A percentile compares a stretch with the other conserved stretches of the same genome.
Conservation (phyloP, 2,888 invertebrate species). For the Andricus quercusramuli region DNA sequence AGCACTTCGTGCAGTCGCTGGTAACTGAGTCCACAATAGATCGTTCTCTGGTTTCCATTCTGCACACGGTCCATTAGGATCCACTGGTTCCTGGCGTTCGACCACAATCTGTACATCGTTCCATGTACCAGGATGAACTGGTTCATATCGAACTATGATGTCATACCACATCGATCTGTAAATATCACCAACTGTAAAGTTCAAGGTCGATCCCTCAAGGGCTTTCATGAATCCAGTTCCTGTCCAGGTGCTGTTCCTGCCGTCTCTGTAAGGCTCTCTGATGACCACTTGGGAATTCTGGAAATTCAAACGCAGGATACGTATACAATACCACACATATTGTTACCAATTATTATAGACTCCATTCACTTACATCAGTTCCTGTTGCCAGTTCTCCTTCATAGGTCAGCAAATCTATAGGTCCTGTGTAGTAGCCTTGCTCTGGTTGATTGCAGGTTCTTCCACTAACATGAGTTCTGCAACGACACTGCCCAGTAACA, state of each 20-base stretch:
- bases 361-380: slow-evolving; percentile 80
- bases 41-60: slow-evolving; percentile 89
- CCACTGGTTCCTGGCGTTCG: slow-evolving; percentile 86
- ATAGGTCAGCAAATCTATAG: slow-evolving; percentile 91
- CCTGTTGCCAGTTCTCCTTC: slow-evolving; percentile 91
- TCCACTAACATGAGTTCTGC: slow-evolving; percentile 89
- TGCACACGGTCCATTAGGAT: slow-evolving; percentile 91
- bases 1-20: slow-evolving; percentile 86
- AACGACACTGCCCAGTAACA: slow-evolving; percentile 93
- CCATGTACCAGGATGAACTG: slow-evolving; percentile 88
- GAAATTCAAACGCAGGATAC: slow-evolving; percentile 12
- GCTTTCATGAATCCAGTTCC: slow-evolving; percentile 95
- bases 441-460: slow-evolving; percentile 93
- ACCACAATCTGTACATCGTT: slow-evolving; percentile 92
- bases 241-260: slow-evolving; percentile 91
- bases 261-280: slow-evolving; percentile 88
- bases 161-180: slow-evolving; percentile 94
- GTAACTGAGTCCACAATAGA: slow-evolving; percentile 83
- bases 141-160: slow-evolving; percentile 93
- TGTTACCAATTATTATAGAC: not conserved
- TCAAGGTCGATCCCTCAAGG: slow-evolving; percentile 90
- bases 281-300: slow-evolving; percentile 91
- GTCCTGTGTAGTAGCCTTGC: slow-evolving; percentile 93
- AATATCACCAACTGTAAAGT: slow-evolving; percentile 90
- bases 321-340: not conserved